These are phyloP conservation scores for Rousettus leschenaultii DNA, from an alignment of 2,113 vertebrate genomes.

Conservation along the genomic window DNA sequence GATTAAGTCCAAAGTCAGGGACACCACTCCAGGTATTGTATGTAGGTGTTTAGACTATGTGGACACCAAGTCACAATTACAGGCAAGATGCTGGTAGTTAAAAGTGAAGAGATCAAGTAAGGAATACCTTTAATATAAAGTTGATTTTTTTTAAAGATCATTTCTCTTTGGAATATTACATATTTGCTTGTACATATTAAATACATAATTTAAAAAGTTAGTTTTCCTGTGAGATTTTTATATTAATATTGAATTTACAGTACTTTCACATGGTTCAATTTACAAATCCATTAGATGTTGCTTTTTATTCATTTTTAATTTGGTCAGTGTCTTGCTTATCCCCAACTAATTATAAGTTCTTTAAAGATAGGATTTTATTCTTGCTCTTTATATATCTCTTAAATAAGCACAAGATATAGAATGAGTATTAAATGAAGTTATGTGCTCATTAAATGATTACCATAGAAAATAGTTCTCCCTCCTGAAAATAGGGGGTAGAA, in stretches of 20 bases:
- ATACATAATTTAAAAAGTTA: background rate
- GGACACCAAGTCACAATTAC: background rate
- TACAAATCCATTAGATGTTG: background rate
- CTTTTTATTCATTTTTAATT: slow-evolving; percentile 26
- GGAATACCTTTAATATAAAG: background rate
- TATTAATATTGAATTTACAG: background rate
- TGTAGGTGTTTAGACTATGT: background rate
- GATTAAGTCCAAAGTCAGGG: background rate
- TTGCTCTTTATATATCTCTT: background rate
- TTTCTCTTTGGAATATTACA: background rate
- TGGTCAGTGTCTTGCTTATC: background rate
- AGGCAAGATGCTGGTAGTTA: background rate
- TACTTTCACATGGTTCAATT: background rate
- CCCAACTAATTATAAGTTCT: background rate
- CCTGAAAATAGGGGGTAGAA: background rate
- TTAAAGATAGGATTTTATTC: background rate
- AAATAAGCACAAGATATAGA: background rate
- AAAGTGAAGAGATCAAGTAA: background rate
- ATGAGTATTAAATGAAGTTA: background rate
- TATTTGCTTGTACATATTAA: background rate
- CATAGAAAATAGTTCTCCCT: background rate
- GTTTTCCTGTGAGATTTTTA: background rate
- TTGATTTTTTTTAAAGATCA: background rate
- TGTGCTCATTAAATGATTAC: background rate
- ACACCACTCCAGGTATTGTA: no score